These are phyloP conservation scores for Poecilia wingei DNA, from an alignment of 2,797 vertebrate species.

Conservation along the genomic window DNA sequence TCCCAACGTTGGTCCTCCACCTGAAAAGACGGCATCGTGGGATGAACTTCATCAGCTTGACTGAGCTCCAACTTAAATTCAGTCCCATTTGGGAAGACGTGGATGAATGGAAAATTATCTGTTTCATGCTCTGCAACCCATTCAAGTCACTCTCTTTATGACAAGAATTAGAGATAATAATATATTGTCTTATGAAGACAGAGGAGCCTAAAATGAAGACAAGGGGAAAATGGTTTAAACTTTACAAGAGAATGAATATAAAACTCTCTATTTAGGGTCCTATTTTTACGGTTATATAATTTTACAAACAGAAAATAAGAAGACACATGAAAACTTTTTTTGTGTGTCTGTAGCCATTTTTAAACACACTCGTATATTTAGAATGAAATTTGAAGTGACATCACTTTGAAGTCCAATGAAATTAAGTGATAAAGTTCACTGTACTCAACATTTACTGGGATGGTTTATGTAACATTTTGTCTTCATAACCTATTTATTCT, in stretches of 20 bases:
- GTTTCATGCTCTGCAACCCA: constrained; percentile 61
- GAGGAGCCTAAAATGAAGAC: neutral
- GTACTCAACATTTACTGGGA: too few species aligned
- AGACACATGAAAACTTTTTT: neutral
- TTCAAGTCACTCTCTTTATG: constrained; percentile 47
- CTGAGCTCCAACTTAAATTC: constrained; percentile 67
- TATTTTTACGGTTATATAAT: neutral
- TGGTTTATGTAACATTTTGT: too few species aligned
- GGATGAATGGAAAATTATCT: constrained; percentile 63
- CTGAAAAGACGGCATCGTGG: constrained; percentile 69
- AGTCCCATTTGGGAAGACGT: constrained; percentile 66
- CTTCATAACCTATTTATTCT: too few species aligned
- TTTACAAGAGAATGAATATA: neutral
- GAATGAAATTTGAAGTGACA: too few species aligned
- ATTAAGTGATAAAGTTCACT: too few species aligned
- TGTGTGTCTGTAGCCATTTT: neutral
- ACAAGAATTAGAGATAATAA: constrained; percentile 46
- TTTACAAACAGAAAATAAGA: neutral
- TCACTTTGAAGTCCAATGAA: too few species aligned
- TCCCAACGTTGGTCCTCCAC: constrained; percentile 65
- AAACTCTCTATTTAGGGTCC: neutral
- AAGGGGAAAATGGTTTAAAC: constrained; percentile 2
- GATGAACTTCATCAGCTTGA: constrained; percentile 69
- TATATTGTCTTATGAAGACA: constrained; percentile 24
- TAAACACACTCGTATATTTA: too few species aligned